Conservation (phyloP, 2,888 invertebrate genomes). For the Morpho achilles region DNA sequence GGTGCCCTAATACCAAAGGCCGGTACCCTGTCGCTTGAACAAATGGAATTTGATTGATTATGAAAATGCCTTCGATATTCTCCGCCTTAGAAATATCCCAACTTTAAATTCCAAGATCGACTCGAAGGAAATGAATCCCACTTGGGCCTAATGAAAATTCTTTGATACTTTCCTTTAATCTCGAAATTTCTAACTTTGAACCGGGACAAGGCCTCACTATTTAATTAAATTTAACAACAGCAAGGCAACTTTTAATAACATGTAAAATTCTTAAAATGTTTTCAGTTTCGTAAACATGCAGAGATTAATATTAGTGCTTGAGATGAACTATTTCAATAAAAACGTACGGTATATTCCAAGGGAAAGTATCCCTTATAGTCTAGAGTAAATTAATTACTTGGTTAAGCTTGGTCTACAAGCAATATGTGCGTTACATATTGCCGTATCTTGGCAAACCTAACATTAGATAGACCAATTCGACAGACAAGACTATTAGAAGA, state of each 20-base stretch:
- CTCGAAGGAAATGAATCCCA: constrained; percentile 66
- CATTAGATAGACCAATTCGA: no score
- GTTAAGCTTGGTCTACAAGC: no score
- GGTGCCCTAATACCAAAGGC: constrained; percentile 25
- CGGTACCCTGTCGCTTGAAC: constrained; percentile 22
- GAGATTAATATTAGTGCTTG: no score
- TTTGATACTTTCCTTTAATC: constrained; percentile 47
- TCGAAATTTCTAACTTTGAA: constrained; percentile 42
- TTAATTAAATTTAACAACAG: constrained; percentile 22
- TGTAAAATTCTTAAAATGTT: no score
- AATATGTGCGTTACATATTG: no score
- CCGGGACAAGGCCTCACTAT: constrained; percentile 28
- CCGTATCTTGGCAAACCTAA: no score
- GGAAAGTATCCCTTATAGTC: no score
- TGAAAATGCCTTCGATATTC: constrained; percentile 68
- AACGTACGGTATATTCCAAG: no score
- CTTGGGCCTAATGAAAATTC: constrained; percentile 73
- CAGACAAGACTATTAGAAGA: no score
- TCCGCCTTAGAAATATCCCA: constrained; percentile 46
- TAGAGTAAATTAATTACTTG: no score
- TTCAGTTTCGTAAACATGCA: no score
- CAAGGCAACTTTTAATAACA: background rate
- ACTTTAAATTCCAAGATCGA: constrained; percentile 53
- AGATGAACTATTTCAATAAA: no score
- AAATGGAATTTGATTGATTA: constrained; percentile 56